Percentiles rank a stretch among this genome's conserved stretches.
phyloP scores from a whole-genome alignment of 2,888 invertebrate species.

The Melinaea menophilus region DNA sequence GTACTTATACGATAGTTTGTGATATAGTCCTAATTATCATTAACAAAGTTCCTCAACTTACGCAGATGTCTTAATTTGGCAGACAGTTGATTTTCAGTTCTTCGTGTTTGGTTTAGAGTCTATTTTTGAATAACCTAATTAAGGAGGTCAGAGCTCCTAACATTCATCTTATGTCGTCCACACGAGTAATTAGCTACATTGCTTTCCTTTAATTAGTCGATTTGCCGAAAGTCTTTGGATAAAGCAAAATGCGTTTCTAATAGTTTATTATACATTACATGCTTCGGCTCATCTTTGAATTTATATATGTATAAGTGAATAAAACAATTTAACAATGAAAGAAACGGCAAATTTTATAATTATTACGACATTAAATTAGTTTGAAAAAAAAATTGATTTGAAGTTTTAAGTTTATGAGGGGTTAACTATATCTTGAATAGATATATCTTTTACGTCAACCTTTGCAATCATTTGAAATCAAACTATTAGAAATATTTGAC shows the following conservation, averaged over 20 bases:
- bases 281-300: too few species aligned
- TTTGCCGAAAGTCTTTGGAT: background rate
- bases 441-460: too few species aligned
- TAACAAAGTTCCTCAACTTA: constrained; percentile 3
- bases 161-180: constrained; percentile 3
- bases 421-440: too few species aligned
- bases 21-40: background rate
- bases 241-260: background rate
- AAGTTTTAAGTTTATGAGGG: too few species aligned
- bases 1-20: background rate
- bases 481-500: too few species aligned
- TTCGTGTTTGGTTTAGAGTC: background rate
- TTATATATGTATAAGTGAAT: too few species aligned
- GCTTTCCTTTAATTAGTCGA: constrained; percentile 1
- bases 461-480: too few species aligned
- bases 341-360: too few species aligned
- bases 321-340: too few species aligned
- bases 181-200: constrained; percentile 3
- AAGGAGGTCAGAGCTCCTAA: background rate
- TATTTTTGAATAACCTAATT: background rate
- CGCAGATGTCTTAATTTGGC: background rate
- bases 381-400: too few species aligned
- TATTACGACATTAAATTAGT: too few species aligned
- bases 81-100: background rate
- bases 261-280: too few species aligned